Evolutionary conservation across 2,888 invertebrate species (phyloP), one percentile per base, ranked within the genome.

Genomic region (Dynastes grantii): DNA sequence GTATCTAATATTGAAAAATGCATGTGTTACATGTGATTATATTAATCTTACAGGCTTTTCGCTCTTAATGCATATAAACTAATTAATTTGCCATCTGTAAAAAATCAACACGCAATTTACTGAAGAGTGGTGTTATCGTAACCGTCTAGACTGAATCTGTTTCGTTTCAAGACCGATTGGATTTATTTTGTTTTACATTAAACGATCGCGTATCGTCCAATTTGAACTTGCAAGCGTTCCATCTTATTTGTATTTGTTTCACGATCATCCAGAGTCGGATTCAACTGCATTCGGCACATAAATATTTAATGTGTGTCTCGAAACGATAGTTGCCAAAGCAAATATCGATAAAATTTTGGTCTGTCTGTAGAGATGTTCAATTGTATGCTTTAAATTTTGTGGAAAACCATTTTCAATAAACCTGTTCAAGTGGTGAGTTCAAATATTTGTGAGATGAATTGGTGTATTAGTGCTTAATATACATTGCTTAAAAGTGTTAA

Each of bases 141-240:
- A 16, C 11, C n/a, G 22, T 55, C 55, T 16, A 55, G 55, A 55
- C 16, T 22, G n/a, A 6, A 55, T 55, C 55, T 55, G 55, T 55
- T 55, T 55, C n/a, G 55, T 55, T 55, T 55, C 55, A 55, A 55
- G 55, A 22, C 22, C 55, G 16, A 55, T 55, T 55, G 8, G 22
- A 55, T 55, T 55, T 55, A 16, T 55, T 55, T 55, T 55, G 22
- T 55, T 4, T 55, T 55, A 8, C 16, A 11, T 2, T 55, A 55
- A 16, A 22, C 13, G 37, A 16, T 68, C 45, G n/a, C 13, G n/a
- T 40, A 11, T 49, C 45, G 13, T 40, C 49, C n/a, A 37, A 40
- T 68, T 40, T 68, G 68, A 68, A 68, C 68, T 68, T 55, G 55
- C n/a, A 55, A 55, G 22, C 22, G 13, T 55, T 55, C 13, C 16